A percentile compares a stretch with the other conserved stretches of the same genome.
Evolutionary conservation across 2,888 invertebrate species (phyloP).

Genomic region (Rhaphigaster nebulosa): DNA sequence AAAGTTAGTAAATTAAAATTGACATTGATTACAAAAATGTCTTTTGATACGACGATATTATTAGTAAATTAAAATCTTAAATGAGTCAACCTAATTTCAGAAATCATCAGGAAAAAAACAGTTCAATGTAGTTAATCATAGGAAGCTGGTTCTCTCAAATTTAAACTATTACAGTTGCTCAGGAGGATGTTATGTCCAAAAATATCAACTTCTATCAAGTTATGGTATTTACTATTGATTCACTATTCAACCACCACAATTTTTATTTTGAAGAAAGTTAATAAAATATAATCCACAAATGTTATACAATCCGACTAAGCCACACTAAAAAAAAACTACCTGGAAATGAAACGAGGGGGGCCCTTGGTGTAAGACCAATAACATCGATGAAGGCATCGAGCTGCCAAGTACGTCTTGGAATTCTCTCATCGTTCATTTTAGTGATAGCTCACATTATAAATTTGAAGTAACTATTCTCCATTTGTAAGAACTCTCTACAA

Average conservation of each 20-base stretch:
- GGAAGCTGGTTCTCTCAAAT: not conserved
- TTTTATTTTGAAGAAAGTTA: not conserved
- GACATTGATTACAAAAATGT: not conserved
- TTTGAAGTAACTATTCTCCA: slow-evolving; percentile 24
- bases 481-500: slow-evolving; percentile 3
- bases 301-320: not conserved
- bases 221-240: not conserved
- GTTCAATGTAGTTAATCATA: not conserved
- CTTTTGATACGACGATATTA: not conserved
- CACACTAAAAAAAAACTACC: slow-evolving; percentile 60
- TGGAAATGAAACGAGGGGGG: slow-evolving; percentile 68
- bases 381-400: slow-evolving; percentile 80
- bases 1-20: not conserved
- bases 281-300: not conserved
- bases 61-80: not conserved
- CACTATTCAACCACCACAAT: not conserved
- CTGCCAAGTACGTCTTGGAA: slow-evolving; percentile 67
- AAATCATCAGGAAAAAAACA: not conserved
- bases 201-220: not conserved
- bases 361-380: slow-evolving; percentile 76
- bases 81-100: not conserved
- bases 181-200: not conserved
- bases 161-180: not conserved
- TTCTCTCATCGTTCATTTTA: slow-evolving; percentile 58
- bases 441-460: slow-evolving; percentile 50